phyloP scores from a whole-genome alignment of 1,140 invertebrate species.

The Lethocerus indicus region DNA sequence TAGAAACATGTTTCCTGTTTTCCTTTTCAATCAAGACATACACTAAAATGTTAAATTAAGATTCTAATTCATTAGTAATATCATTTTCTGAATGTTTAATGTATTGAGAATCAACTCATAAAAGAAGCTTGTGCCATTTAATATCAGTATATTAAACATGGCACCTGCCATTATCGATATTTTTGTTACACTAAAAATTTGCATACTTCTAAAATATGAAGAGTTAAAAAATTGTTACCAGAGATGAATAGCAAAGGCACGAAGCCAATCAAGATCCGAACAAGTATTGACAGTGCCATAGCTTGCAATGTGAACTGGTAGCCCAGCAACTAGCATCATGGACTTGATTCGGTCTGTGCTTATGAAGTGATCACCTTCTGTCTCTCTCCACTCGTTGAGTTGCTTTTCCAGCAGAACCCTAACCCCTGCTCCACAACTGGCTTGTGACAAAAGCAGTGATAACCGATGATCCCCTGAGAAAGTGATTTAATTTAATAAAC shows the following conservation, averaged over 20 bases:
- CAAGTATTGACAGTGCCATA: conserved; percentile 40
- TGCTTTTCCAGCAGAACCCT: conserved; percentile 49
- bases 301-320: conserved; percentile 24
- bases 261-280: conserved; percentile 54
- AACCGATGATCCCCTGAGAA: conserved; percentile 39
- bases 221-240: conserved; percentile 36
- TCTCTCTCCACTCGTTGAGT: conserved; percentile 52
- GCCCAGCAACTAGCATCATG: conserved; percentile 47
- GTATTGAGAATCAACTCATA: too few relatives aligned
- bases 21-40: too few relatives aligned
- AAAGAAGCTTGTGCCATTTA: too few relatives aligned
- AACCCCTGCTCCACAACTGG: conserved; percentile 37
- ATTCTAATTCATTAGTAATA: too few relatives aligned
- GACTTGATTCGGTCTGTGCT: conserved; percentile 41
- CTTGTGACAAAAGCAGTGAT: conserved; percentile 47
- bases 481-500: background rate
- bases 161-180: too few relatives aligned
- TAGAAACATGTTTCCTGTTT: too few relatives aligned
- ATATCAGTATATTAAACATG: too few relatives aligned
- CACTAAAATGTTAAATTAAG: too few relatives aligned
- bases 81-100: too few relatives aligned
- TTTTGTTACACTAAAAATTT: too few relatives aligned
- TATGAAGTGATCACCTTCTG: conserved; percentile 48
- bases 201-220: background rate
- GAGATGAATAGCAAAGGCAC: conserved; percentile 55